A percentile compares a stretch with the other conserved stretches of the same genome.
phyloP scores from a whole-genome alignment of 2,888 invertebrate species.

The Tryphoninae sp. region DNA sequence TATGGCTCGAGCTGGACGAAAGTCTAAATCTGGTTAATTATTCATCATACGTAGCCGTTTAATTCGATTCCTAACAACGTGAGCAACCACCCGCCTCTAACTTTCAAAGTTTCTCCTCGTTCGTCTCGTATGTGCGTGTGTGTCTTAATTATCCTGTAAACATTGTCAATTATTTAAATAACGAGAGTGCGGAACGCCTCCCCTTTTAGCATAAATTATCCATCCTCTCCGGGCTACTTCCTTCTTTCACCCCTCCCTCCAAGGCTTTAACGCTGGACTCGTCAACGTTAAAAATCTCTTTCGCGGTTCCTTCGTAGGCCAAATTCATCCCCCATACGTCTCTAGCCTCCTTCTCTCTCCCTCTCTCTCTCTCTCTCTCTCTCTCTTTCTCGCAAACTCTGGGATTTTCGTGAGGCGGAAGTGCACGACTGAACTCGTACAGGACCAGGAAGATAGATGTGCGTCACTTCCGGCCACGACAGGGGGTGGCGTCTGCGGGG shows the following conservation, averaged over 20 bases:
- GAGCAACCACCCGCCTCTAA: constrained; percentile 13
- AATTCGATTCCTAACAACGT: constrained; percentile 75
- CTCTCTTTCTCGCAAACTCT: constrained; percentile 33
- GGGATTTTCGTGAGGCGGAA: constrained; percentile 73
- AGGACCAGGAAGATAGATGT: constrained; percentile 79
- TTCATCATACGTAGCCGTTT: constrained; percentile 79
- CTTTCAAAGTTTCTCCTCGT: constrained; percentile 45
- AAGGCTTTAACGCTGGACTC: neutral
- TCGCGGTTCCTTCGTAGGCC: constrained; percentile 44
- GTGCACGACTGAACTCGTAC: constrained; percentile 75
- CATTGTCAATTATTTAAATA: constrained; percentile 81
- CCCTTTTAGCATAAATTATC: constrained; percentile 63
- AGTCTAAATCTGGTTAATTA: constrained; percentile 75
- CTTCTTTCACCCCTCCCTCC: constrained; percentile 34
- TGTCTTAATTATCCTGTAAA: constrained; percentile 71
- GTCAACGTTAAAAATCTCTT: constrained; percentile 34
- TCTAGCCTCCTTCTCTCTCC: constrained; percentile 13
- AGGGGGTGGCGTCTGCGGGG: constrained; percentile 80
- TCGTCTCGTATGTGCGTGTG: constrained; percentile 16
- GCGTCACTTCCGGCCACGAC: constrained; percentile 81
- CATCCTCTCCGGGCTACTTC: neutral
- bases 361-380: constrained; percentile 8
- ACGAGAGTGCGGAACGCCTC: constrained; percentile 61
- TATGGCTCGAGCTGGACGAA: constrained; percentile 22
- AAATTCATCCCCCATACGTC: constrained; percentile 49